Percentiles rank a stretch among this genome's conserved stretches.
Evolutionary conservation across 2,888 invertebrate genomes (phyloP).

Genomic region (Dusona sp.): DNA sequence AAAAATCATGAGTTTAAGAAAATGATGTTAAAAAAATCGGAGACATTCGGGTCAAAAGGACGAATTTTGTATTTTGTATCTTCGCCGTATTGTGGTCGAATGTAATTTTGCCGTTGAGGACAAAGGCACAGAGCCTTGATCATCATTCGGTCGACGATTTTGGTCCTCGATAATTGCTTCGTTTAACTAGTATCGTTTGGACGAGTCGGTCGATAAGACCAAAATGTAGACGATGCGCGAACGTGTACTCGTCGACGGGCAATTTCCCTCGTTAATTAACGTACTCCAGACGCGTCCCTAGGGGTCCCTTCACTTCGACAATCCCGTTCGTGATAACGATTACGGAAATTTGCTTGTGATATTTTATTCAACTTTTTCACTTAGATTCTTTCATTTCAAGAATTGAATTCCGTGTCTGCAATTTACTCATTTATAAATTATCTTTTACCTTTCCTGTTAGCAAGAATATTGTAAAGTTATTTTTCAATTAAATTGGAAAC

Average conservation of each 20-base stretch:
- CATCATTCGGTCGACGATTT: slow-evolving; percentile 49
- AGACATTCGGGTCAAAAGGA: background rate
- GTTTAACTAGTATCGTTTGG: slow-evolving; percentile 63
- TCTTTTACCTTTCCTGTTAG: background rate
- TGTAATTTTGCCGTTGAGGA: slow-evolving; percentile 25
- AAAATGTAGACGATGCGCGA: slow-evolving; percentile 60
- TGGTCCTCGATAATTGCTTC: slow-evolving; percentile 67
- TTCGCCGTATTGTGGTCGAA: slow-evolving; percentile 3
- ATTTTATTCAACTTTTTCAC: background rate
- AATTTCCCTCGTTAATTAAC: slow-evolving; percentile 70
- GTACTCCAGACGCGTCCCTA: slow-evolving; percentile 53
- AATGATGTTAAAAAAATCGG: background rate
- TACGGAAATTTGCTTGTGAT: slow-evolving; percentile 6
- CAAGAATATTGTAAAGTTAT: too few relatives aligned
- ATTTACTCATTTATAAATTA: background rate
- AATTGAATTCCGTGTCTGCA: background rate
- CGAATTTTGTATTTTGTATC: slow-evolving; percentile 5
- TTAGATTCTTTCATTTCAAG: background rate
- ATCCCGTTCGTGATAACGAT: slow-evolving; percentile 29
- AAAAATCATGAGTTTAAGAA: slow-evolving; percentile 1
- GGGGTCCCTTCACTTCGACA: slow-evolving; percentile 60
- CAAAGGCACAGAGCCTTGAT: slow-evolving; percentile 49
- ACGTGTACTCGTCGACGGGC: slow-evolving; percentile 62
- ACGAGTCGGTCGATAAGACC: slow-evolving; percentile 64
- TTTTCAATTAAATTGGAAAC: too few relatives aligned